phyloP scores from a whole-genome alignment of 2,797 vertebrate species.

The Typhlichthys subterraneus region DNA sequence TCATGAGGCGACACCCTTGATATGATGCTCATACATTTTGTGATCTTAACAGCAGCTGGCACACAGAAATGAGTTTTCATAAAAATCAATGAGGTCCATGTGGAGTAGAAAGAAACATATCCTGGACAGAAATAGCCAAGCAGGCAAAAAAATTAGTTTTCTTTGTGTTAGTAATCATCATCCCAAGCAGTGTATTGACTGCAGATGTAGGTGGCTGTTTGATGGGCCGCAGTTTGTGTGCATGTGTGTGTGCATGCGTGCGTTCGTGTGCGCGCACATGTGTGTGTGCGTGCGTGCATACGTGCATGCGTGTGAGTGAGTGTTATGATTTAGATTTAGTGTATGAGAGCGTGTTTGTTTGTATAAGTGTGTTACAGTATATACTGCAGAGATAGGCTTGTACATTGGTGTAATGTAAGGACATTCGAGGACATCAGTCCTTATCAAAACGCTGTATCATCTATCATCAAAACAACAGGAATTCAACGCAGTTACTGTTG shows the following conservation, averaged over 20 bases:
- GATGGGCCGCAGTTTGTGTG: not conserved
- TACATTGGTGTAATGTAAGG: no score
- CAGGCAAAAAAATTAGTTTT: slow-evolving; percentile 31
- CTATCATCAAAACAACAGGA: no score
- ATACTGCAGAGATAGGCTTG: no score
- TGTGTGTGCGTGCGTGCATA: not conserved
- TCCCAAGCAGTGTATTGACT: no score
- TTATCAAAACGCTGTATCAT: no score
- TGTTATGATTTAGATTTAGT: not conserved
- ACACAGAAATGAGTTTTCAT: slow-evolving; percentile 38
- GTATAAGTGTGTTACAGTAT: no score
- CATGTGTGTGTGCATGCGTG: not conserved
- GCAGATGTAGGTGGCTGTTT: no score
- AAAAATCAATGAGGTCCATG: slow-evolving; percentile 46
- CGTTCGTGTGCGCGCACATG: not conserved
- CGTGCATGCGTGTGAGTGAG: not conserved
- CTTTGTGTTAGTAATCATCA: slow-evolving; percentile 49
- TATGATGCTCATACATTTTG: slow-evolving; percentile 48
- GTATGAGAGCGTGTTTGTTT: no score
- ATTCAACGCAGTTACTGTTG: no score
- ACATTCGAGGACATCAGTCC: no score
- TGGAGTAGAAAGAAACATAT: slow-evolving; percentile 31
- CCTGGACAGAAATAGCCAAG: slow-evolving; percentile 34
- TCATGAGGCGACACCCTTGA: slow-evolving; percentile 48
- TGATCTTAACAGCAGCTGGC: slow-evolving; percentile 54